These are phyloP conservation scores for Rhinella marina DNA, from an alignment of 2,797 vertebrate species.

Conservation along the genomic window DNA sequence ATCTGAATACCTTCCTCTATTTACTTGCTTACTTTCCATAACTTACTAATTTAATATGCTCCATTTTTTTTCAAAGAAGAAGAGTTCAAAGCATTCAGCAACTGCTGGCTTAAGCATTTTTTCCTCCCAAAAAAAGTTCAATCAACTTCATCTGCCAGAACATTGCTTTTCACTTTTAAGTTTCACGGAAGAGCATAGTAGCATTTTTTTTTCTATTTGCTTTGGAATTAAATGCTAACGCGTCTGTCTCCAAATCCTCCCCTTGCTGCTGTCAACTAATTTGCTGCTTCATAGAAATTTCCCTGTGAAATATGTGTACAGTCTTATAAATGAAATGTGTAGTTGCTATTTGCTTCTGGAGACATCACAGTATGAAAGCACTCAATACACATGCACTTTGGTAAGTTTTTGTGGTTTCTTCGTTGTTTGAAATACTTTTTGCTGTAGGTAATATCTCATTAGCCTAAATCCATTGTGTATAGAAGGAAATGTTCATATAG, in stretches of 20 bases:
- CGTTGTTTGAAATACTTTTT: background rate
- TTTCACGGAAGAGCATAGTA: constrained; percentile 40
- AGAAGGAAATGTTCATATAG: background rate
- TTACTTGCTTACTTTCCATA: constrained; percentile 19
- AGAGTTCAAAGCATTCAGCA: constrained; percentile 57
- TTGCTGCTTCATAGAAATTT: constrained; percentile 32
- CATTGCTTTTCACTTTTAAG: constrained; percentile 58
- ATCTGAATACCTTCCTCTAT: background rate
- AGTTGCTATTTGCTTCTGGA: background rate
- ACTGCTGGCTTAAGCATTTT: constrained; percentile 58
- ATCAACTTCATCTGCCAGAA: constrained; percentile 57
- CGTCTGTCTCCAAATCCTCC: constrained; percentile 48
- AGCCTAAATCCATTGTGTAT: background rate
- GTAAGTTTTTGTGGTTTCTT: background rate
- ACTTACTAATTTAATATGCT: constrained; percentile 34
- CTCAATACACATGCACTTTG: background rate
- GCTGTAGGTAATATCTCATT: background rate
- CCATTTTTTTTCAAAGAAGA: constrained; percentile 53
- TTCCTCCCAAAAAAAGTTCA: constrained; percentile 53
- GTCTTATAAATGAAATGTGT: constrained; percentile 9
- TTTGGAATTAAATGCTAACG: constrained; percentile 46
- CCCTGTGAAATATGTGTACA: constrained; percentile 18
- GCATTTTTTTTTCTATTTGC: constrained; percentile 38
- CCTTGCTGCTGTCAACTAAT: constrained; percentile 43
- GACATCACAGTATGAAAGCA: background rate